Conservation (phyloP, 2,888 invertebrate species). For the Stenchaetothrips biformis region DNA sequence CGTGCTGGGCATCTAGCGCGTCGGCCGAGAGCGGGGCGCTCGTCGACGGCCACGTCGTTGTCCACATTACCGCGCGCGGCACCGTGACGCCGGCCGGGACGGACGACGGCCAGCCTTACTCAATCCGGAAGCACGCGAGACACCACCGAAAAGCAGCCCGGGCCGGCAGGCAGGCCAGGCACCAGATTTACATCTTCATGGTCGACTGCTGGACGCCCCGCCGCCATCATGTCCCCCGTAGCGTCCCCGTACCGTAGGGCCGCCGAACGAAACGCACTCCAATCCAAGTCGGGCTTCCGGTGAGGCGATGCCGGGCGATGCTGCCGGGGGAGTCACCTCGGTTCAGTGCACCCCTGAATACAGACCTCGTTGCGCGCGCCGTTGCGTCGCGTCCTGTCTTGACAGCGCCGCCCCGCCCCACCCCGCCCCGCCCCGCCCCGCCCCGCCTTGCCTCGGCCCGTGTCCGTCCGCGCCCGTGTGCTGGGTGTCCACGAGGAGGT, state of each 20-base stretch:
- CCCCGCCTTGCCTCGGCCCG: not conserved
- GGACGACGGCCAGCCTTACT: not conserved
- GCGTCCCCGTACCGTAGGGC: not conserved
- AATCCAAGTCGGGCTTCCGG: no score
- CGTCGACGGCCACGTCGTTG: not conserved
- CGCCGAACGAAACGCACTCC: no score
- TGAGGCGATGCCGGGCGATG: no score
- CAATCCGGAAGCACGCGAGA: conserved; percentile 19
- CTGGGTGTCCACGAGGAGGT: no score
- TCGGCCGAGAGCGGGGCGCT: not conserved
- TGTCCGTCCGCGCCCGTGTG: no score
- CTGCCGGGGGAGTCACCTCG: no score
- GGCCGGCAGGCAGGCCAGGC: not conserved
- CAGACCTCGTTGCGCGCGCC: no score
- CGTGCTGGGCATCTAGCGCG: not conserved
- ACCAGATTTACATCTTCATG: conserved; percentile 21
- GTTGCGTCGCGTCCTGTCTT: not conserved
- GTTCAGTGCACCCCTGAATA: no score
- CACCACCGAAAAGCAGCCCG: not conserved
- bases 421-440: no score
- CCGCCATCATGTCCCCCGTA: not conserved
- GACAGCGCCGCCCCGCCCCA: not conserved
- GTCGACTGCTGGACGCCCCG: not conserved
- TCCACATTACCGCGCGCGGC: not conserved
- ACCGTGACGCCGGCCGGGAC: not conserved